Evolutionary conservation across 1,140 invertebrate species (phyloP), one percentile per base, ranked within the genome.

Genomic region (Pseudomyrmex sp.): DNA sequence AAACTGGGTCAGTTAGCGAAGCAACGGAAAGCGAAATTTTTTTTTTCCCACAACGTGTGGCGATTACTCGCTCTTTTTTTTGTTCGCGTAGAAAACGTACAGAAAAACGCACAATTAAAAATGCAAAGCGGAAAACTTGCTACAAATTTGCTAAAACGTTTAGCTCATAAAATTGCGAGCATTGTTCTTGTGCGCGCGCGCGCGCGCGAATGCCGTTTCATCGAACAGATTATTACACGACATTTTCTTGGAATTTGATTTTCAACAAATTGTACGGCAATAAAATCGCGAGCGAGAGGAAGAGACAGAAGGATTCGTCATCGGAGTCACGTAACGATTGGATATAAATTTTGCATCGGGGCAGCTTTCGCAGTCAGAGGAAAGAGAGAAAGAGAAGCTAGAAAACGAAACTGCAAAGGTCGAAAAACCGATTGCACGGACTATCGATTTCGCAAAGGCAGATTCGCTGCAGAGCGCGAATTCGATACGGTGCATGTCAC

Each of bases 261-360:
- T 80, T 59, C 54, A 20, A 23, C 46, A 46, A 80, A n/a, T 13
- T 70, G n/a, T 35, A 62, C 48, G 48, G 9, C 18, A 80, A 59
- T 59, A 59, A 58, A 48, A 80, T 59, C 70, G 59, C 54, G 76
- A 12, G 18, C 54, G 23, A 70, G 35, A 65, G 35, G 4, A n/a
- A 69, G 76, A 80, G 44, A 52, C 65, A 44, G 5, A 9, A 52
- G 63, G 35, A 80, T 80, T 80, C 54, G 54, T 80, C 76, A 70
- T 18, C 54, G 58, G 48, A 26, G 23, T 80, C 76, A 70, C 66
- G 66, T 70, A 70, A 66, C 66, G 76, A 80, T 59, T 44, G 23
- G 46, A 48, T 70, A 59, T 70, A 80, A 80, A 80, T 80, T 70
- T 59, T 59, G 50, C 59, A 70, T 48, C 54, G 44, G 10, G 5